Base-by-base conservation (phyloP, 2,797 vertebrate species). In the Danio tinwini region DNA sequence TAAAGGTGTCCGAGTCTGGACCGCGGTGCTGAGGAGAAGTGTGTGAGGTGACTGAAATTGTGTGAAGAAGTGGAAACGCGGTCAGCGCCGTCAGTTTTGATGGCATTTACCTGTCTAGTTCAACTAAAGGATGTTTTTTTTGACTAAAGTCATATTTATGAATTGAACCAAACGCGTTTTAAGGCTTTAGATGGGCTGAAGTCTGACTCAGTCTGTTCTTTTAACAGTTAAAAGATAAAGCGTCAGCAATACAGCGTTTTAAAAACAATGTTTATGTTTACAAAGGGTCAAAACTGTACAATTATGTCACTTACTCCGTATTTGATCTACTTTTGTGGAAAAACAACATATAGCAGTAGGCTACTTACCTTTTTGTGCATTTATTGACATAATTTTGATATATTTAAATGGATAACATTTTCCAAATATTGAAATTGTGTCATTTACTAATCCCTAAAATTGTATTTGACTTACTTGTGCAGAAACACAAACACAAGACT, bases 1-100 rank as follows among this genome's bases (percentile, higher is more conserved):
- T 76, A 21, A 9, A 8, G 13, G 40, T 44, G 40, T 56, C 39
- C 39, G 61, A 76, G 39, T 65, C 39, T 72, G 53, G 13, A 58
- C 52, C 21, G 13, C 14, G 8, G 19, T 42, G 40, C 39, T 58
- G 39, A 65, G 61, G 61, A 7, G 50, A 56, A 45, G 17, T 56
- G 40, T 45, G 14, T 29, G 52, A 72, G 50, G 17, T 72, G 13
- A 37, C 8, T 1, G 45, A 40, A 16, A 44, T 64, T 19, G 49
- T 10, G 74, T 29, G 19, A 16, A 13, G 50, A 76, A 68, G 75
- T 77, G 44, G 19, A 68, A 39, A 45, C 42, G 42, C 64, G 9
- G 14, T 3, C n/a, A 17, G 13, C 19, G 4, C 10, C 68, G 1
- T 29, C 7, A 7, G 62, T 67, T 65, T 17, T 40, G 37, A 6